phyloP scores from a whole-genome alignment of 2,113 vertebrate species.

The Spea multiplicata region DNA sequence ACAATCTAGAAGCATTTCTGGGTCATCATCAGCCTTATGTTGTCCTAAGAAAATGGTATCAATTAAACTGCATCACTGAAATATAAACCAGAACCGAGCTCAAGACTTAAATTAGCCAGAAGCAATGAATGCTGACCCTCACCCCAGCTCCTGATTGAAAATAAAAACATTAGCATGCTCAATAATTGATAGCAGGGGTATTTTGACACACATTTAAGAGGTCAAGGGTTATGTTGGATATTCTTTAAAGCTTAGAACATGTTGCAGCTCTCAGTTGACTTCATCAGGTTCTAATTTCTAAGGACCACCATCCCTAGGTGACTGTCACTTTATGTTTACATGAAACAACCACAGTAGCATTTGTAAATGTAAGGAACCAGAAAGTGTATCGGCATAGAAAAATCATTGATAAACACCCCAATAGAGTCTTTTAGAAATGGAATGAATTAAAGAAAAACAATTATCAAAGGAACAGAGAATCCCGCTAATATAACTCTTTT shows the following conservation, averaged over 20 bases:
- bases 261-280: not conserved
- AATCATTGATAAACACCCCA: no score
- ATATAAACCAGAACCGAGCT: not conserved
- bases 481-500: no score
- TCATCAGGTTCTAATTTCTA: not conserved
- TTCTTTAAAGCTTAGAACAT: not conserved
- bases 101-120: not conserved
- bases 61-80: not conserved
- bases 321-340: no score
- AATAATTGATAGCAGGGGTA: not conserved
- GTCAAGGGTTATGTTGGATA: not conserved
- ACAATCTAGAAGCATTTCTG: not conserved
- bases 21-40: not conserved
- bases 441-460: no score
- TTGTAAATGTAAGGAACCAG: no score
- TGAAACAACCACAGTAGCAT: not conserved
- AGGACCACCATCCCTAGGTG: not conserved
- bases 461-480: no score
- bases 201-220: not conserved
- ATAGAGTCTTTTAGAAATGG: no score
- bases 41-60: not conserved
- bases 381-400: no score
- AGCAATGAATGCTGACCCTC: slow-evolving; percentile 7
- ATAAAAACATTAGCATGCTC: slow-evolving; percentile 1
- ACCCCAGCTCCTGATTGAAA: not conserved